phyloP scores from a whole-genome alignment of 2,888 invertebrate genomes.

The Drosophila robusta region DNA sequence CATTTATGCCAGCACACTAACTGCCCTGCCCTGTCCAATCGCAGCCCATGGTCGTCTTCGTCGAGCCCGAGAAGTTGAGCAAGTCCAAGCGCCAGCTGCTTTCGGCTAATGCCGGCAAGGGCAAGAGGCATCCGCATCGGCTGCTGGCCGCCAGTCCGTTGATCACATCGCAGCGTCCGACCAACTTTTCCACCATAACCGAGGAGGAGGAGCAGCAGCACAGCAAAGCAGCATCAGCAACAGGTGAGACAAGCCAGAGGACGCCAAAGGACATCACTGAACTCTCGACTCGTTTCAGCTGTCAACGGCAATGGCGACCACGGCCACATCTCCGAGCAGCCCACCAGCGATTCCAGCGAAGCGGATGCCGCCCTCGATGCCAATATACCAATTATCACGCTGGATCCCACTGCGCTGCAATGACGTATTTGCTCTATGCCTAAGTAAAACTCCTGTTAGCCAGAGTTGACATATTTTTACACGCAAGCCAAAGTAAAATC shows the following conservation, averaged over 20 bases:
- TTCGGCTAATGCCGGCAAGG: constrained; percentile 15
- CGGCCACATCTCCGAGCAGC: constrained; percentile 39
- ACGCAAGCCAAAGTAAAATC: constrained; percentile 31
- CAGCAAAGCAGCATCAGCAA: constrained; percentile 29
- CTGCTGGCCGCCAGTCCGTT: constrained; percentile 61
- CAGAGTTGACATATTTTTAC: constrained; percentile 54
- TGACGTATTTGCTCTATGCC: constrained; percentile 15
- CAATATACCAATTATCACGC: constrained; percentile 58
- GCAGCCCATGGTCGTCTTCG: constrained; percentile 63
- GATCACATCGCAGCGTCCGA: constrained; percentile 70
- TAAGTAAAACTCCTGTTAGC: background rate
- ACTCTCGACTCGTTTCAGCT: constrained; percentile 29
- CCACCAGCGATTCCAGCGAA: constrained; percentile 23
- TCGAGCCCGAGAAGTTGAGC: constrained; percentile 51
- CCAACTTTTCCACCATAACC: constrained; percentile 75
- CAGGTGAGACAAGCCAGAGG: constrained; percentile 18
- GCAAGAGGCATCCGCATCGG: constrained; percentile 60
- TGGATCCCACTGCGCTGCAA: constrained; percentile 51
- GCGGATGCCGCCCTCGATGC: constrained; percentile 14
- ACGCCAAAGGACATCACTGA: constrained; percentile 1
- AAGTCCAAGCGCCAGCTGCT: constrained; percentile 56
- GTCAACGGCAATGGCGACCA: constrained; percentile 37
- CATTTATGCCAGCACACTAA: background rate
- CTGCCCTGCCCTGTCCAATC: background rate
- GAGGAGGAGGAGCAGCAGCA: constrained; percentile 71